Percentiles rank a stretch among this genome's conserved stretches.
Evolutionary conservation across 2,113 vertebrate species (phyloP).

Genomic region (Thymallus thymallus): DNA sequence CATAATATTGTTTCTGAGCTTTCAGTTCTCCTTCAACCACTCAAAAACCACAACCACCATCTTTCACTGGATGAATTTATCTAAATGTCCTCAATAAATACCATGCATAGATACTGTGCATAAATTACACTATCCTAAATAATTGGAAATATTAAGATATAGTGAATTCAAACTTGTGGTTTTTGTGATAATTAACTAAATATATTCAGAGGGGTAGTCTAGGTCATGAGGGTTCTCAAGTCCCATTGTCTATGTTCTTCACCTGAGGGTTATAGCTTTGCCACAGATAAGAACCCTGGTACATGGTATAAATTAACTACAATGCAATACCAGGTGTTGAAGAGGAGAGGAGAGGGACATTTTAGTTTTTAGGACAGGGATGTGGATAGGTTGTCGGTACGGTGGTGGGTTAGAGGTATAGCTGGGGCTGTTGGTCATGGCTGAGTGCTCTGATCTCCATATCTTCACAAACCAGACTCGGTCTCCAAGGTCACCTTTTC

Average conservation of each 20-base stretch:
- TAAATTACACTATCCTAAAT: not conserved
- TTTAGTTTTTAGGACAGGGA: conserved; percentile 9
- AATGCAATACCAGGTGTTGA: not conserved
- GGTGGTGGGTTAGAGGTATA: not conserved
- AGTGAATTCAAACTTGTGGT: too few species aligned
- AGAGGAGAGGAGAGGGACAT: not conserved
- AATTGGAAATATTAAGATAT: not conserved
- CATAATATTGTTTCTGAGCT: not conserved
- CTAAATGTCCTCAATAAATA: not conserved
- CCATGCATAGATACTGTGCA: not conserved
- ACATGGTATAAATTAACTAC: conserved; percentile 35
- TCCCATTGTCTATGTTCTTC: too few species aligned
- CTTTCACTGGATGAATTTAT: not conserved
- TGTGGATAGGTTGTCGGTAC: not conserved
- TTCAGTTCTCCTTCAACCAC: not conserved
- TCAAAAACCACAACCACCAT: not conserved
- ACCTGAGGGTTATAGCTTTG: too few species aligned
- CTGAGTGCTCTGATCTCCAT: conserved; percentile 68
- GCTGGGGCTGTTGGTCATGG: conserved; percentile 45
- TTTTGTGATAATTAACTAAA: too few species aligned
- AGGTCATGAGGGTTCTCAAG: too few species aligned
- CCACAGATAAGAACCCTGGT: too few species aligned
- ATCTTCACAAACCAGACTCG: conserved; percentile 60
- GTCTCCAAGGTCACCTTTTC: conserved; percentile 66
- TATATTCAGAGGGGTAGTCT: too few species aligned